Evolutionary conservation across 2,888 invertebrate species (phyloP).

Genomic region (Drosophila peninsularis): DNA sequence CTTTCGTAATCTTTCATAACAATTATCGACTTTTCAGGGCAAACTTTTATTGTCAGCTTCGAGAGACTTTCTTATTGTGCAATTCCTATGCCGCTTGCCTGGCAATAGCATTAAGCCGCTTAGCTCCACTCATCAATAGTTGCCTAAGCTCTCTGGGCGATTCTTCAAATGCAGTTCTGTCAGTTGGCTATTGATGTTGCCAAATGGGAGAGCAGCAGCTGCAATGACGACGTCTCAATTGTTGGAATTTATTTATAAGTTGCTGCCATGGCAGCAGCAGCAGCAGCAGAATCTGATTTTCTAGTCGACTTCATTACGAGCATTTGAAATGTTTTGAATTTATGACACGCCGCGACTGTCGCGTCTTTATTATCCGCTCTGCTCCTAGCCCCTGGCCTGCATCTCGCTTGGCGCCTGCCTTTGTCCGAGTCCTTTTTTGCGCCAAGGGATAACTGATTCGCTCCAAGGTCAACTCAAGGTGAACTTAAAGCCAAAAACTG

Average conservation of each 20-base stretch:
- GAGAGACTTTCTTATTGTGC: background rate
- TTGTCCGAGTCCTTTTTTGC: slow-evolving; percentile 63
- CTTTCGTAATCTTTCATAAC: background rate
- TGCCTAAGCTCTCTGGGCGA: slow-evolving; percentile 18
- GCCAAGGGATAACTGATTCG: slow-evolving; percentile 58
- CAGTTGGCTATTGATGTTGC: slow-evolving; percentile 36
- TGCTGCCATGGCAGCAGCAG: slow-evolving; percentile 18
- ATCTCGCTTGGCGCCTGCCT: slow-evolving; percentile 50
- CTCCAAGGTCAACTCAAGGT: slow-evolving; percentile 68
- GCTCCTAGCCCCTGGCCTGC: slow-evolving; percentile 19
- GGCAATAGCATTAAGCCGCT: slow-evolving; percentile 53
- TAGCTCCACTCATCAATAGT: slow-evolving; percentile 59
- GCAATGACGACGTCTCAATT: slow-evolving; percentile 68
- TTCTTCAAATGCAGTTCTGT: slow-evolving; percentile 7
- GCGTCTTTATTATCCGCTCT: slow-evolving; percentile 64
- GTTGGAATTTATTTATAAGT: slow-evolving; percentile 42
- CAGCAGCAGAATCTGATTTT: slow-evolving; percentile 3
- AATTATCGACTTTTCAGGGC: background rate
- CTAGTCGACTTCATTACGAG: slow-evolving; percentile 54
- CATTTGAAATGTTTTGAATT: slow-evolving; percentile 71
- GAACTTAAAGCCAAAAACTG: slow-evolving; percentile 53
- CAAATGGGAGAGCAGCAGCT: slow-evolving; percentile 9
- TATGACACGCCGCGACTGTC: slow-evolving; percentile 59
- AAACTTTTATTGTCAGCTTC: background rate
- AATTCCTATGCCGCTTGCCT: background rate